A percentile compares a stretch with the other conserved stretches of the same genome.
Conservation (phyloP, 2,113 vertebrate species). For the Cephalopterus ornatus region DNA sequence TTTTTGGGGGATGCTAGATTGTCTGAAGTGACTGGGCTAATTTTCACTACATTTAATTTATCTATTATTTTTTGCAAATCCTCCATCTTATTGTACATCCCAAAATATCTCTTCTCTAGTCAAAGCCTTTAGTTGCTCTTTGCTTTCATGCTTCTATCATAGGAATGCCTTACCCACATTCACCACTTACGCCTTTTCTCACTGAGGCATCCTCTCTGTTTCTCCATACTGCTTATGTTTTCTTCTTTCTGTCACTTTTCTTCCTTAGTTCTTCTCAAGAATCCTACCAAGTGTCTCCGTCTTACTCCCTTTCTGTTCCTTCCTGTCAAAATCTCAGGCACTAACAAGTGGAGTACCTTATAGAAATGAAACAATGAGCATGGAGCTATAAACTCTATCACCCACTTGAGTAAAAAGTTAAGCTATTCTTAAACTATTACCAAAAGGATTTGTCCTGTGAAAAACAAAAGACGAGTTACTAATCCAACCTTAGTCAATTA, state of each 20-base stretch:
- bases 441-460: background rate
- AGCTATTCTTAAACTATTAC: background rate
- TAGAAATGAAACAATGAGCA: background rate
- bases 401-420: background rate
- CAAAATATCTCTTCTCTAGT: background rate
- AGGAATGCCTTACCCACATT: background rate
- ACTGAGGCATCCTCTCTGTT: background rate
- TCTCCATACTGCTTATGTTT: background rate
- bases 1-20: background rate
- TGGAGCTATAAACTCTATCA: background rate
- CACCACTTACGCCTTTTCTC: background rate
- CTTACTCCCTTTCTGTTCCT: background rate
- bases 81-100: background rate
- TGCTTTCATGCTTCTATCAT: background rate
- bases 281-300: background rate
- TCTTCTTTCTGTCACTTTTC: background rate
- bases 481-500: slow-evolving; percentile 43
- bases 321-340: background rate
- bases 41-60: background rate
- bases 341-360: background rate
- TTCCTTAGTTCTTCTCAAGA: background rate
- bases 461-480: slow-evolving; percentile 23
- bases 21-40: background rate
- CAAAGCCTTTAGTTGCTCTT: background rate
- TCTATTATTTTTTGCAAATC: background rate